These are phyloP conservation scores for Drosophila leonis DNA, from an alignment of 2,888 invertebrate genomes.

Conservation along the genomic window DNA sequence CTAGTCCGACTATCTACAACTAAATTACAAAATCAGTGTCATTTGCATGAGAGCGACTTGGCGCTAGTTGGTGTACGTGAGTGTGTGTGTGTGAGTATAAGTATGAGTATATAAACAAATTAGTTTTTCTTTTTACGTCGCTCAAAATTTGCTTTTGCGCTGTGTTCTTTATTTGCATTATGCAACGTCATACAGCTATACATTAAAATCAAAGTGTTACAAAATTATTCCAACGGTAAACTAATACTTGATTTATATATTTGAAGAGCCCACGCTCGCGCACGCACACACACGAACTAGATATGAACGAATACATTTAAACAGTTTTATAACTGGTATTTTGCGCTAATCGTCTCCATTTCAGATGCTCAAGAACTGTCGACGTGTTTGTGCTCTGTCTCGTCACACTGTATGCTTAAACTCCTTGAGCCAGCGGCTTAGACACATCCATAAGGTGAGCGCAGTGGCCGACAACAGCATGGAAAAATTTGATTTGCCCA, in stretches of 20 bases:
- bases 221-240: conserved; percentile 1
- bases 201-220: conserved; percentile 13
- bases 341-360: conserved; percentile 15
- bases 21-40: neutral
- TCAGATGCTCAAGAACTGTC: conserved; percentile 72
- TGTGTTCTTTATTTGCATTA: conserved; percentile 48
- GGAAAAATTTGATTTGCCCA: conserved; percentile 84
- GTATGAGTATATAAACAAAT: conserved; percentile 52
- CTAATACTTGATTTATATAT: conserved; percentile 47
- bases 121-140: conserved; percentile 23
- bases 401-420: conserved; percentile 14
- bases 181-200: conserved; percentile 65
- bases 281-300: neutral
- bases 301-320: neutral
- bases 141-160: conserved; percentile 13
- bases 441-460: conserved; percentile 8
- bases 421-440: neutral
- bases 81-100: conserved; percentile 26
- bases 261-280: conserved; percentile 32
- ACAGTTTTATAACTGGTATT: conserved; percentile 23
- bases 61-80: conserved; percentile 3
- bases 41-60: conserved; percentile 9
- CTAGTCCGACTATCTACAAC: neutral
- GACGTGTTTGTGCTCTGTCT: conserved; percentile 28
- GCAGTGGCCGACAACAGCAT: conserved; percentile 49